Base-by-base conservation (phyloP, 2,888 invertebrate genomes). In the Spisula solida region DNA sequence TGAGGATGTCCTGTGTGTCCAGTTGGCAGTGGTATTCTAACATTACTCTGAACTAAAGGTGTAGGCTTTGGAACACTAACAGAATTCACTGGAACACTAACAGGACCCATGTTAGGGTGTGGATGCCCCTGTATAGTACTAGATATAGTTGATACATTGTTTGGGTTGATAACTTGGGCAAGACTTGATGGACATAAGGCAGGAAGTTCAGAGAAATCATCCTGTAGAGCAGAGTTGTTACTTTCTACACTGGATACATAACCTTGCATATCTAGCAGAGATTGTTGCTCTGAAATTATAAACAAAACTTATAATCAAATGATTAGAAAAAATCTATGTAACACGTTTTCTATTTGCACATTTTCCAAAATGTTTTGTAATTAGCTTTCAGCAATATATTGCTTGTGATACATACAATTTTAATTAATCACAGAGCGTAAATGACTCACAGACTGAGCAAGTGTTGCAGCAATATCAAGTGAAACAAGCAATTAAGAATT, bases 1-100 rank as follows among this genome's bases (percentile, higher is more conserved):
- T 18, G 34, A 12, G 25, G 51, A 18, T 55, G 41, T 48, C 56
- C 78, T n/a, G 80, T 18, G 20, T 51, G 34, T 60, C 85, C 81
- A 2, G 83, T 18, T n/a, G 85, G 75, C 31, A 91, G 48, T 12
- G 92, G 90, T 14, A 93, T 86, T 12, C 87, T 90, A 14, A 93
- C 94, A 91, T 95, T 95, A 82, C 93, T 94, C 91, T 95, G 95
- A 12, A 95, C 95, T 66, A 95, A 88, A 16, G 95, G 94, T 34
- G 93, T 93, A 25, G 95, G 95, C 78, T 94, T 89, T 0, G 95
- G 95, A 31, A 95, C 95, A 90, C 87, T 94, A 29, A 95, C 93
- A n/a, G 93, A 92, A 75, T 94, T 94, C 5, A 92, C 81, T 12
- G 91, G 80, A 16, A 47, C 85, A 34, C 86, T 41, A 25, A 48